phyloP scores from a whole-genome alignment of 2,113 vertebrate species.

The Halichoeres trimaculatus region DNA sequence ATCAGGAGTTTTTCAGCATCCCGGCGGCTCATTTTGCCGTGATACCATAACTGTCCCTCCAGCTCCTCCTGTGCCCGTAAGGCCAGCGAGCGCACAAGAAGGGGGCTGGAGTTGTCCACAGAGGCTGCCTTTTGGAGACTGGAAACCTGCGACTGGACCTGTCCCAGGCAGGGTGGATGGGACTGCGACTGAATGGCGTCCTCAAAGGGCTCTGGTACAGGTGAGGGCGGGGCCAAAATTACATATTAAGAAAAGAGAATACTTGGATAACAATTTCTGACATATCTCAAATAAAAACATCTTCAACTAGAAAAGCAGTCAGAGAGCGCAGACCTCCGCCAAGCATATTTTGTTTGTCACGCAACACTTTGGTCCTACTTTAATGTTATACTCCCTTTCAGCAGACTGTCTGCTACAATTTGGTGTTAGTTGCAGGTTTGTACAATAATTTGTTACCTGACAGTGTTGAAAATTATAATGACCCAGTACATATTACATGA shows the following conservation, averaged over 20 bases:
- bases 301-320: too few species aligned
- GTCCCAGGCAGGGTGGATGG: slow-evolving; percentile 48
- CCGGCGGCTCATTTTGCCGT: slow-evolving; percentile 94
- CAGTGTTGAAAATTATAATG: too few species aligned
- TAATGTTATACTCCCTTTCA: too few species aligned
- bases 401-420: too few species aligned
- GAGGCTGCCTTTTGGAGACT: slow-evolving; percentile 86
- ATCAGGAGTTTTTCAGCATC: slow-evolving; percentile 92
- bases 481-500: too few species aligned
- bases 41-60: slow-evolving; percentile 91
- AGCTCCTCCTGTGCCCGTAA: slow-evolving; percentile 86
- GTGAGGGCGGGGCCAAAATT: slow-evolving; percentile 1
- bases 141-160: slow-evolving; percentile 79
- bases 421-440: too few species aligned
- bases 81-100: slow-evolving; percentile 83
- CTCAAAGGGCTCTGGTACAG: slow-evolving; percentile 91
- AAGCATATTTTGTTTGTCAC: too few species aligned
- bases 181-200: slow-evolving; percentile 91
- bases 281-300: too few species aligned
- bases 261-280: background rate
- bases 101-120: slow-evolving; percentile 87
- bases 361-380: too few species aligned
- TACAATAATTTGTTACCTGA: too few species aligned
- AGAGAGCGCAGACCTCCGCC: too few species aligned
- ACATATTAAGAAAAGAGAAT: slow-evolving; percentile 14